Base-by-base conservation (phyloP, 2,113 vertebrate species). In the Phylloscopus trochiloides region DNA sequence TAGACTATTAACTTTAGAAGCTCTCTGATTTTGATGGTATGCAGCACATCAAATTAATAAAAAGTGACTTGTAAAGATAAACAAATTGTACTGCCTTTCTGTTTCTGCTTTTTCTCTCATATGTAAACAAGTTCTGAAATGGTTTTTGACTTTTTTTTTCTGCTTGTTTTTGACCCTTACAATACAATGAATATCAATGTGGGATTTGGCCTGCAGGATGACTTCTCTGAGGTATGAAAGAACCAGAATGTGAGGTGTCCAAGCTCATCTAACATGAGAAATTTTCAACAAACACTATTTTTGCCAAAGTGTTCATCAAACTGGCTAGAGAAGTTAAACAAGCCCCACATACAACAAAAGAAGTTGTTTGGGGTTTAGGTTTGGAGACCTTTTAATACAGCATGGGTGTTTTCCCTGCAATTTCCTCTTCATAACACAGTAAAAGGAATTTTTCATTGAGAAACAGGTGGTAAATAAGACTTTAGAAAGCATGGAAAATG, bases 1-100 rank as follows among this genome's bases (percentile, higher is more conserved):
- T 54, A 84, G 74, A 57, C 62, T 86, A 84, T 65, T 82, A 88
- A 86, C 91, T 84, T 96, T 40, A 32, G 45, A 91, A 97, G 86
- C 15, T 12, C 32, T 70, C 84, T 55, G 36, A 54, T 92, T 84
- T 86, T 85, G 71, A 51, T 22, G 4, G 7, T 7, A 72, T 26
- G 40, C 25, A 57, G 43, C 45, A 88, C 22, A 87, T 32, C n/a
- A 89, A 81, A 97, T 85, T 94, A 36, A 36, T 28, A 55, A 81
- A 95, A 85, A 48, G 38, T 84, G 68, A 92, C 78, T 52, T 75
- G 58, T 59, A 94, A 84, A 91, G 34, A 73, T 22, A 94, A 94
- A 92, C 2, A 77, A 80, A 86, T 79, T 65, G 25, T 28, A 7
- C 13, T 59, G 13, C 43, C 42, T 65, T 89, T 32, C 25, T 86